Conservation (phyloP, 2,113 vertebrate genomes). For the Mastomys natalensis region DNA sequence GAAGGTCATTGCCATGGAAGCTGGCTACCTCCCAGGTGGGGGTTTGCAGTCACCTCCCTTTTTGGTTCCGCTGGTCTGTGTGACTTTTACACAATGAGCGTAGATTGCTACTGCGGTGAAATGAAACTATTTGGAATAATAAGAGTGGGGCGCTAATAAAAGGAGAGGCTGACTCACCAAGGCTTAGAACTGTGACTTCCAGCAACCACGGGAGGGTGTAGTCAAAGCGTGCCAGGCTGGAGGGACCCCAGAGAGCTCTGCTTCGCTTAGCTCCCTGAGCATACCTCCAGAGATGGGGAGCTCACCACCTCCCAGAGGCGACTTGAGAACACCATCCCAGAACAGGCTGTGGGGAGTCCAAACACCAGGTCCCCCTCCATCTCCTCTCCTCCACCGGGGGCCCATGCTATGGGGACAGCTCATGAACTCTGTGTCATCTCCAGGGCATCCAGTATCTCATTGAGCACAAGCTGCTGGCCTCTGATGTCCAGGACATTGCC, state of each 20-base stretch:
- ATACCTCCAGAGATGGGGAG: neutral
- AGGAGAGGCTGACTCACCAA: neutral
- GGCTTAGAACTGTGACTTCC: neutral
- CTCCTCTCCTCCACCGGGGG: neutral
- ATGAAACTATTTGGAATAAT: conserved; percentile 46
- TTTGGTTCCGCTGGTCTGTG: neutral
- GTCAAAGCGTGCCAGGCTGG: neutral
- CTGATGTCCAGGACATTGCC: conserved; percentile 88
- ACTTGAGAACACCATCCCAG: neutral
- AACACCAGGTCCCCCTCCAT: neutral
- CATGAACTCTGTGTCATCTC: neutral
- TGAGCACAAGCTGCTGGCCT: conserved; percentile 90
- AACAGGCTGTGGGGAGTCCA: neutral
- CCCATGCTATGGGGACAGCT: neutral
- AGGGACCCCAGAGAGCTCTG: neutral
- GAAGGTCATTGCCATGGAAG: fast-evolving
- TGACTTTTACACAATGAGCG: conserved; percentile 16
- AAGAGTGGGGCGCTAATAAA: neutral
- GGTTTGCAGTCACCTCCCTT: neutral
- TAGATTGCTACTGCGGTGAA: neutral
- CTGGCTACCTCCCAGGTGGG: fast-evolving
- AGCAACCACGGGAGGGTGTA: neutral
- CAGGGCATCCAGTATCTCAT: conserved; percentile 94
- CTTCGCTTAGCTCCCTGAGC: neutral
- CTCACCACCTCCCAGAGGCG: neutral